Percentiles rank a stretch among this genome's conserved stretches.
These are phyloP conservation scores for Anagyrus pseudococci DNA, from an alignment of 2,888 invertebrate species.

Conservation along the genomic window DNA sequence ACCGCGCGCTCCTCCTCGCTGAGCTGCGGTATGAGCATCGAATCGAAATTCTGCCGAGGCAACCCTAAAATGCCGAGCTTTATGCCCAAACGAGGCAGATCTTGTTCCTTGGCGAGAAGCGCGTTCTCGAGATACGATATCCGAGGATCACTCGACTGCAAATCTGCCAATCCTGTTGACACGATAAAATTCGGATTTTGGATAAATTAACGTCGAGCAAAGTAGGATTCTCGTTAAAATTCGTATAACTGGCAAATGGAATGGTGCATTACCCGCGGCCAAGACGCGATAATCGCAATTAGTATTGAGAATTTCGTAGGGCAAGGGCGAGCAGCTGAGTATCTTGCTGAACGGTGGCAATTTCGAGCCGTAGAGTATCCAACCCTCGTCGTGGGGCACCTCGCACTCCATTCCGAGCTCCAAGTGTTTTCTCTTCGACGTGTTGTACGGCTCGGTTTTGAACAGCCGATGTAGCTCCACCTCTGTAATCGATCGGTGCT, in stretches of 20 bases:
- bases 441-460: constrained; percentile 69
- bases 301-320: constrained; percentile 68
- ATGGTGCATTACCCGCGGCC: constrained; percentile 58
- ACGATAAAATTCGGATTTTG: constrained; percentile 11
- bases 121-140: constrained; percentile 65
- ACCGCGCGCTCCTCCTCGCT: constrained; percentile 26
- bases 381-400: constrained; percentile 64
- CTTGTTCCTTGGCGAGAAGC: constrained; percentile 67
- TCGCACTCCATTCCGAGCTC: constrained; percentile 50
- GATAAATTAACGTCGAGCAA: too few species aligned
- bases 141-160: constrained; percentile 57
- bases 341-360: constrained; percentile 66
- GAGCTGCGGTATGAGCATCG: constrained; percentile 65
- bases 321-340: constrained; percentile 67
- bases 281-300: constrained; percentile 69
- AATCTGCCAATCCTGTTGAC: constrained; percentile 21
- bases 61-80: constrained; percentile 70
- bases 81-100: constrained; percentile 60
- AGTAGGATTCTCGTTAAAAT: too few species aligned
- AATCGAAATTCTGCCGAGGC: constrained; percentile 65
- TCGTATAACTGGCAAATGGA: not conserved
- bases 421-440: constrained; percentile 61
- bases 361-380: constrained; percentile 66
- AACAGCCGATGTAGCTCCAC: constrained; percentile 69
- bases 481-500: constrained; percentile 63